A percentile compares a stretch with the other conserved stretches of the same genome.
Conservation (phyloP, 2,113 vertebrate genomes). For the Pipa parva region DNA sequence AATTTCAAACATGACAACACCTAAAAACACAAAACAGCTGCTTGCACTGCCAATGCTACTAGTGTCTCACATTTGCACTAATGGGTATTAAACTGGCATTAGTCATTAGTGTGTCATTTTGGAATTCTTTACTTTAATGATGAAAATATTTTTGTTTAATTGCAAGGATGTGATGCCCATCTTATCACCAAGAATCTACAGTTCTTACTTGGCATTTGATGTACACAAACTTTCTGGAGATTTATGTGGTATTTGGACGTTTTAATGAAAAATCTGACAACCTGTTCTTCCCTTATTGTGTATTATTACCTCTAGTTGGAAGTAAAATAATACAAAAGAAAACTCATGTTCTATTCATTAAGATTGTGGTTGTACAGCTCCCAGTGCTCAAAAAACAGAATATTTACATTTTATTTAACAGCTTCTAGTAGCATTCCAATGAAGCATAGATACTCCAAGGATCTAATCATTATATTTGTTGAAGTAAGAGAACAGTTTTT, state of each 20-base stretch:
- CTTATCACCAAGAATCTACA: not conserved
- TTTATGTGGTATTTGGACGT: conserved; percentile 5
- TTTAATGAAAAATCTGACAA: conserved; percentile 17
- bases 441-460: conserved; percentile 11
- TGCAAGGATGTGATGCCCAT: no score
- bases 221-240: conserved; percentile 8
- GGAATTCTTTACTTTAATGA: no score
- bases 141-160: no score
- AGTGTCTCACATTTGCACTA: no score
- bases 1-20: no score
- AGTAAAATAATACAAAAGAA: conserved; percentile 8
- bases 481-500: conserved; percentile 4
- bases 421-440: conserved; percentile 21
- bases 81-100: no score
- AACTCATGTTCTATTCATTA: conserved; percentile 33
- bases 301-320: conserved; percentile 20
- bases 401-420: conserved; percentile 34
- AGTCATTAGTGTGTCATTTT: no score
- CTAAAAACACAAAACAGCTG: no score
- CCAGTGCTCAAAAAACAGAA: conserved; percentile 14
- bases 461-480: conserved; percentile 21
- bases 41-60: no score
- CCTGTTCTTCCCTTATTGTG: conserved; percentile 5
- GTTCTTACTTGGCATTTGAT: not conserved
- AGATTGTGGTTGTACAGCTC: conserved; percentile 17